Evolutionary conservation across 2,113 vertebrate genomes (phyloP), one percentile per base, ranked within the genome.

Genomic region (Corydoras sp.): DNA sequence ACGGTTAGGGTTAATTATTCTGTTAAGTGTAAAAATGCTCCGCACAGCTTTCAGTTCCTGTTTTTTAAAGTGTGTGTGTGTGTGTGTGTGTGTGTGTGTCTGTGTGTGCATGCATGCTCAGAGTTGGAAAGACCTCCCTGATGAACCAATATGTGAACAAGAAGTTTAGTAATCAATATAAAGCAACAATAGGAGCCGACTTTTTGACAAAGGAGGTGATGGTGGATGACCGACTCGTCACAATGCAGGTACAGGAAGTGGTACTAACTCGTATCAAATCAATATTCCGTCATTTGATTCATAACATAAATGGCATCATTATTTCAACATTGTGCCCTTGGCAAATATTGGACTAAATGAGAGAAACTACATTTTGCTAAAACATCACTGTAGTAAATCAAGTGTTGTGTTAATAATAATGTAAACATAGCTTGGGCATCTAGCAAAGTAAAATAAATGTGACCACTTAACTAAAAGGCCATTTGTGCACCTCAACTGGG

Each of bases 101-200:
- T 69, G 14, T 71, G 13, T 13, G 15, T 48, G 15, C 55, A 62
- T 69, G 50, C 67, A 43, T 79, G 29, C 66, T 8, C 84, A 99
- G 97, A 62, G 96, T 99, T 62, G 97, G 97, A 32, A 99, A 99
- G 86, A 99, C 97, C 65, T 99, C 97, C 0, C 91, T 99, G 24
- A 99, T 99, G 97, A 99, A 99, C 89, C 97, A 99, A 87, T 99
- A 99, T 83, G 97, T 99, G 84, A 99, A 99, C 84, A 99, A 98
- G 89, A 98, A 98, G 87, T 98, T 98, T 84, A 98, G 94, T 82
- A 98, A 99, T 84, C 97, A 99, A 82, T 99, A 99, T 86, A 99
- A 99, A 90, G 93, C 97, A 4, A 99, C 96, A 86, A 99, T 99
- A 92, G 97, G 97, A 2, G 97, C 97, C 31, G 96, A 98, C 85